Evolutionary conservation across 2,797 vertebrate genomes (phyloP), one percentile per base, ranked within the genome.

Genomic region (Xenentodon cancila): DNA sequence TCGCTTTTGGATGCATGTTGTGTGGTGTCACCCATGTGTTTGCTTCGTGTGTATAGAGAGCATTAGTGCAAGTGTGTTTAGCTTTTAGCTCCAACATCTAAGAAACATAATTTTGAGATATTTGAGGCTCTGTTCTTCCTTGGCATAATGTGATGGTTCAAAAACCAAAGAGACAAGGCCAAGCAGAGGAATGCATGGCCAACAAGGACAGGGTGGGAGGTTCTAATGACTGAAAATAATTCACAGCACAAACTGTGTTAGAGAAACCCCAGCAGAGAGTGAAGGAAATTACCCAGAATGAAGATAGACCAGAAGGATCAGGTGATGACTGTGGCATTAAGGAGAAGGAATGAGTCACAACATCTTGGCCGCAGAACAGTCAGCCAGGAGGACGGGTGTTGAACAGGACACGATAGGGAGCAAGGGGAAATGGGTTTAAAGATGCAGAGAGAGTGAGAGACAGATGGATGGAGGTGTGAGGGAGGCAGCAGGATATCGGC

Each of bases 401-500:
- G 79, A 84, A 84, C 68, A 53, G 71, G 76, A 82, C 53, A 59
- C 46, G 20, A 64, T 73, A 65, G 62, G 56, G 66, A 57, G 62
- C 59, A 15, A 2, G 12, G 57, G 54, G 75, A 73, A 59, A 77
- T 53, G 66, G 61, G 68, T 47, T 30, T 70, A 81, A 71, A 80
- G 68, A 83, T 50, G 53, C 67, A 77, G 53, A 51, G 43, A 48
- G 46, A 34, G 66, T 68, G 64, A 68, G 62, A 77, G 82, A 86
- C 88, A 88, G 89, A 90, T 87, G 85, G 88, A 82, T 63, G 20
- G 68, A 84, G 72, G 81, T 77, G 78, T 69, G 73, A 77, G 72
- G 67, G 74, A 77, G 76, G 71, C 69, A 71, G 80, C 45, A 56
- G 73, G 84, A 64, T 53, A 80, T 84, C 63, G 59, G 86, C 84